phyloP scores from a whole-genome alignment of 2,797 vertebrate species.

The Lindbergichthys nudifrons region DNA sequence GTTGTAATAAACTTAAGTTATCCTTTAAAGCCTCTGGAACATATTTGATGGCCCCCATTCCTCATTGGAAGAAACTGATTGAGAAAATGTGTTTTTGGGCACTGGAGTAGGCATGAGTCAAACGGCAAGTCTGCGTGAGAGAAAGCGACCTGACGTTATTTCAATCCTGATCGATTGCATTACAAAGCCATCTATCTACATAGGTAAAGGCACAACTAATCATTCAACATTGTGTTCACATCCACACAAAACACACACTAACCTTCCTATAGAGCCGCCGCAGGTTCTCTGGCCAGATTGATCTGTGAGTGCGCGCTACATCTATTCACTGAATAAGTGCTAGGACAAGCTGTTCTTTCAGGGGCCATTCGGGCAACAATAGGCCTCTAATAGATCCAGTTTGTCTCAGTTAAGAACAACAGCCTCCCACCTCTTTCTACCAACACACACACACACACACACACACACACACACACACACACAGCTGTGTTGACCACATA shows the following conservation, averaged over 20 bases:
- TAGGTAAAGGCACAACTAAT: not conserved
- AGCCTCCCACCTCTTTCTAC: constrained; percentile 36
- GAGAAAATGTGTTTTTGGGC: not conserved
- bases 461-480: constrained; percentile 23
- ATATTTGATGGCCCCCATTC: not conserved
- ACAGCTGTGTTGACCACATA: constrained; percentile 42
- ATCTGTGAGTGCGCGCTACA: constrained; percentile 73
- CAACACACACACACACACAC: constrained; percentile 21
- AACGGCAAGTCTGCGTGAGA: not conserved
- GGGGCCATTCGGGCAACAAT: constrained; percentile 76
- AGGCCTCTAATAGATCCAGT: constrained; percentile 79
- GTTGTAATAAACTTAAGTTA: not conserved
- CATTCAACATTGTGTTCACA: not conserved
- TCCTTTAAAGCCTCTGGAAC: not conserved
- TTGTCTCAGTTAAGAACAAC: constrained; percentile 83
- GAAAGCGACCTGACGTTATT: not conserved
- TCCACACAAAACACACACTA: constrained; percentile 7
- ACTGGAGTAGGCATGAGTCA: not conserved
- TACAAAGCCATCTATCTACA: not conserved
- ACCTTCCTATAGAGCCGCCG: constrained; percentile 21
- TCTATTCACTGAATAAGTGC: constrained; percentile 79
- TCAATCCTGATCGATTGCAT: constrained; percentile 8
- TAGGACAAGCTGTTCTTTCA: constrained; percentile 82
- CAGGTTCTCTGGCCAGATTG: constrained; percentile 68
- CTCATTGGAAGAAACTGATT: not conserved